phyloP scores from a whole-genome alignment of 1,140 invertebrate species.

The Temnothorax nylanderi region DNA sequence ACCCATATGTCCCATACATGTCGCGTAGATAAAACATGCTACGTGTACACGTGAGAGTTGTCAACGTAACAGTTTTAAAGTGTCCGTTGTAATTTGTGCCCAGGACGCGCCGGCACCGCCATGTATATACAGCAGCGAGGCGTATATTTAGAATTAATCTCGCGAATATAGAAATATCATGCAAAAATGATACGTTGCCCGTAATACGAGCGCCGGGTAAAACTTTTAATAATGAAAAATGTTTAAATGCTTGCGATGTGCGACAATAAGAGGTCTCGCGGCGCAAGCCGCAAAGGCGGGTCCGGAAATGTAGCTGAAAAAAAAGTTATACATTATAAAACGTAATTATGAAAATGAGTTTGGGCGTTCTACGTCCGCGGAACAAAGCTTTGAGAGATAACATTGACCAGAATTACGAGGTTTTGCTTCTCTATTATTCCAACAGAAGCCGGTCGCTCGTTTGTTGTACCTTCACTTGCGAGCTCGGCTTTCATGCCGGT shows the following conservation, averaged over 20 bases:
- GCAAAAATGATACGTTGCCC: conserved; percentile 36
- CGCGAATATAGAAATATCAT: conserved; percentile 55
- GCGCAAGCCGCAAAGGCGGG: conserved; percentile 46
- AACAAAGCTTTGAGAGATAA: conserved; percentile 77
- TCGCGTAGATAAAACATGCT: conserved; percentile 43
- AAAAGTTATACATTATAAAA: conserved; percentile 62
- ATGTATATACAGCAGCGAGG: background rate
- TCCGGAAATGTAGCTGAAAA: conserved; percentile 44
- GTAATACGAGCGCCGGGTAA: conserved; percentile 34
- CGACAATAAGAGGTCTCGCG: conserved; percentile 41
- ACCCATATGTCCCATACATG: conserved; percentile 63
- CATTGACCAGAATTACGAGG: conserved; percentile 76
- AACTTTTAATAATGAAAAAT: conserved; percentile 73
- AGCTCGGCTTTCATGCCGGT: conserved; percentile 42
- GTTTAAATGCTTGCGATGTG: conserved; percentile 61
- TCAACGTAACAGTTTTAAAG: conserved; percentile 45
- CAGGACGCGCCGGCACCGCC: background rate
- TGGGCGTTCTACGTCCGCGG: conserved; percentile 64
- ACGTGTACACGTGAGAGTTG: conserved; percentile 27
- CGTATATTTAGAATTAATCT: conserved; percentile 58
- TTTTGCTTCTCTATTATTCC: conserved; percentile 76
- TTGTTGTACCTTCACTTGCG: conserved; percentile 61
- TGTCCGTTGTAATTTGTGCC: conserved; percentile 38
- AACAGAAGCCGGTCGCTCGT: conserved; percentile 68
- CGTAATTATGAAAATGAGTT: conserved; percentile 77